These are phyloP conservation scores for Bergia puertoricense DNA, from an alignment of 92 coral and sea anemone genomes.

Conservation along the genomic window DNA sequence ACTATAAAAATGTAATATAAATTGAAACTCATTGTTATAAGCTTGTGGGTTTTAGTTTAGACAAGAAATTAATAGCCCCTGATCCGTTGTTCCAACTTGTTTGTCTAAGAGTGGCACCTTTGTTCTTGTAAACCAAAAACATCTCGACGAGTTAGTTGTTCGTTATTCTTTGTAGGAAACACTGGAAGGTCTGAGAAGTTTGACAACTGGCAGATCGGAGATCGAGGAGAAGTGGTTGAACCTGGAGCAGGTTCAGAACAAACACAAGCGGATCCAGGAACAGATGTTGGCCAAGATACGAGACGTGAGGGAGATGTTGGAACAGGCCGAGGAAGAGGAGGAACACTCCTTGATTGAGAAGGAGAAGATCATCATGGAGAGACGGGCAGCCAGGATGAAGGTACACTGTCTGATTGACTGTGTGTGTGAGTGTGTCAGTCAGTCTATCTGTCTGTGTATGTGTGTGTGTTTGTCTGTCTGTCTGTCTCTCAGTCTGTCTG, in stretches of 20 bases:
- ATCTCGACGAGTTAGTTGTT: neutral
- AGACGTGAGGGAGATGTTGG: slow-evolving; percentile 89
- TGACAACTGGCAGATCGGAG: slow-evolving; percentile 96
- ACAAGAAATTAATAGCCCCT: no score
- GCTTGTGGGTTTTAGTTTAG: neutral
- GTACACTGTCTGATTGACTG: neutral
- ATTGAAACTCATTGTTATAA: no score
- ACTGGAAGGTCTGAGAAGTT: slow-evolving; percentile 88
- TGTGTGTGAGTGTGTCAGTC: no score
- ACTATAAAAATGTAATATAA: no score
- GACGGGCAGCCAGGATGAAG: slow-evolving; percentile 94
- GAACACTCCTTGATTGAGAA: slow-evolving; percentile 93
- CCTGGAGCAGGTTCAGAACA: slow-evolving; percentile 86
- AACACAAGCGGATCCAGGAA: slow-evolving; percentile 91
- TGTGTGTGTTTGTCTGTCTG: no score
- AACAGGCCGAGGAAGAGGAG: slow-evolving; percentile 92
- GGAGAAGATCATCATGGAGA: slow-evolving; percentile 95
- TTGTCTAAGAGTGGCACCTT: no score
- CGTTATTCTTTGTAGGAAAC: slow-evolving; percentile 56
- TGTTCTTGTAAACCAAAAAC: neutral
- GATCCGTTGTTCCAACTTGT: neutral
- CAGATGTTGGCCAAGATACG: slow-evolving; percentile 80
- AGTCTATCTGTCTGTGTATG: no score
- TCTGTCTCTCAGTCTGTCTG: neutral
- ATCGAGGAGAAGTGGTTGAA: slow-evolving; percentile 91